Conservation (phyloP, 2,888 invertebrate species). For the Acheta domesticus region DNA sequence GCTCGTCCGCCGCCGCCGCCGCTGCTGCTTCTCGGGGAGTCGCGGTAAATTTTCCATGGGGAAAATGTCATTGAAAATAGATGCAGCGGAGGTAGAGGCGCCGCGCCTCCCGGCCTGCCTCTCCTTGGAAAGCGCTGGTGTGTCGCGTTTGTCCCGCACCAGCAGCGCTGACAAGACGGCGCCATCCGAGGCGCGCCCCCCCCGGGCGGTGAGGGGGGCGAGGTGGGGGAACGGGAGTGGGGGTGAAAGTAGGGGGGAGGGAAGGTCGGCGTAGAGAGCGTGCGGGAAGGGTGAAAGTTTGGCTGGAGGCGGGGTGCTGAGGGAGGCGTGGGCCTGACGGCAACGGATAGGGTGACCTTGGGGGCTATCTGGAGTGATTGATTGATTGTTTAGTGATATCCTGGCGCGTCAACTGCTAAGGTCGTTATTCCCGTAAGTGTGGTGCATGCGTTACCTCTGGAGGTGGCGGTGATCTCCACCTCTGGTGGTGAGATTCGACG, state of each 20-base stretch:
- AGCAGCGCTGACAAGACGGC: background rate
- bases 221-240: background rate
- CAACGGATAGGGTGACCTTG: no score
- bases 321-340: no score
- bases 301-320: no score
- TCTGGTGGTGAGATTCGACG: no score
- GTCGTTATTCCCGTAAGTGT: no score
- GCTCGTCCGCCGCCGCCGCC: background rate
- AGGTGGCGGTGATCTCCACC: no score
- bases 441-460: no score
- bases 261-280: no score
- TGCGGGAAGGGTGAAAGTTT: no score
- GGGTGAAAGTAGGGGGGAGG: background rate
- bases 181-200: background rate
- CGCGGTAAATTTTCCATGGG: constrained; percentile 9
- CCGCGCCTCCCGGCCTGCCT: background rate
- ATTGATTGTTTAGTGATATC: no score
- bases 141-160: background rate
- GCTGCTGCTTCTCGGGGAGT: background rate
- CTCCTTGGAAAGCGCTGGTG: constrained; percentile 4
- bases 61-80: constrained; percentile 9
- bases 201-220: background rate
- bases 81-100: background rate
- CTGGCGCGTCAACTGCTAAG: no score
- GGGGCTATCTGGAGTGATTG: no score